Percentiles rank a stretch among this genome's conserved stretches.
phyloP scores from a whole-genome alignment of 2,113 vertebrate genomes.

The Stercorarius parasiticus region DNA sequence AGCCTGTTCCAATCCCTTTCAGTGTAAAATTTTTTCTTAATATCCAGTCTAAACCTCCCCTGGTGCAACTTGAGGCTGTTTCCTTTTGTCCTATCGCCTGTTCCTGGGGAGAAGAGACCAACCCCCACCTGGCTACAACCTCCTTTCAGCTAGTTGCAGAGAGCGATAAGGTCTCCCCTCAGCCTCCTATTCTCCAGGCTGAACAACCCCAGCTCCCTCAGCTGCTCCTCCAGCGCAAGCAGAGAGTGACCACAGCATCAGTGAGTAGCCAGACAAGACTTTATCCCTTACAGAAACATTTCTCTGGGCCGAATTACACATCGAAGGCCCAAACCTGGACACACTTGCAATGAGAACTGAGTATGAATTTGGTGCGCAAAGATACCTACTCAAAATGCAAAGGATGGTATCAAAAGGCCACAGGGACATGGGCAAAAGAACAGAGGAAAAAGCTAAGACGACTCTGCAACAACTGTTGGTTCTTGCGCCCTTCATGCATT shows the following conservation, averaged over 20 bases:
- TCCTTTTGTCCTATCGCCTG: no score
- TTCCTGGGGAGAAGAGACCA: no score
- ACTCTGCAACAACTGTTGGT: background rate
- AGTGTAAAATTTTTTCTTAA: no score
- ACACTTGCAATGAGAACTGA: background rate
- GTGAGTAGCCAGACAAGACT: background rate
- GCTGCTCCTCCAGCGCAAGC: background rate
- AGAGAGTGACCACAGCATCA: background rate
- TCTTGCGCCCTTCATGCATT: background rate
- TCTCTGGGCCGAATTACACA: background rate
- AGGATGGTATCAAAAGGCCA: background rate
- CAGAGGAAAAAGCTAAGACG: background rate
- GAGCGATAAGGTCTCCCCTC: no score
- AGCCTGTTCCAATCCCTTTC: no score
- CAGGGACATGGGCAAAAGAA: background rate
- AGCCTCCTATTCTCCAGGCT: no score
- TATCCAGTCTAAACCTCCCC: no score
- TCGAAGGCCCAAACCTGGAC: background rate
- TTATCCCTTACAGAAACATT: background rate
- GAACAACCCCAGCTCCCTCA: no score
- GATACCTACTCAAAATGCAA: background rate
- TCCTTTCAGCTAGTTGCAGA: no score
- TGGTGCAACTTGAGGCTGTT: no score
- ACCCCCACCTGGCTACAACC: no score
- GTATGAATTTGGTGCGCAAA: background rate